phyloP scores from a whole-genome alignment of 2,888 invertebrate species.

The Nemotelus nigrinus region DNA sequence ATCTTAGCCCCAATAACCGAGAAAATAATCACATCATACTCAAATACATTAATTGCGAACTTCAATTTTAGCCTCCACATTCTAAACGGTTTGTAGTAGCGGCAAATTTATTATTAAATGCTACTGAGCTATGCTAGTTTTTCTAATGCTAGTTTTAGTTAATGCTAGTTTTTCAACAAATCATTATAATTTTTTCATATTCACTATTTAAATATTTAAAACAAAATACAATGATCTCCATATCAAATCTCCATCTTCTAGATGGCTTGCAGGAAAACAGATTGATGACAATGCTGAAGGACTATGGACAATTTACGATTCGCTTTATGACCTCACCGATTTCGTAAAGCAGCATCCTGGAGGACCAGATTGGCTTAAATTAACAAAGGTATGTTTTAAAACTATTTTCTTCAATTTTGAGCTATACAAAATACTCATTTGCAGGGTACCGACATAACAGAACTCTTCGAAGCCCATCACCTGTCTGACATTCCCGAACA shows the following conservation, averaged over 20 bases:
- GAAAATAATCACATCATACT: too few relatives aligned
- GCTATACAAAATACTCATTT: not conserved
- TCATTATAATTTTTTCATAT: too few relatives aligned
- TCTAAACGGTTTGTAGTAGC: too few relatives aligned
- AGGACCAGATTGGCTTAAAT: conserved; percentile 78
- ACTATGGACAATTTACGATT: conserved; percentile 81
- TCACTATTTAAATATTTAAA: too few relatives aligned
- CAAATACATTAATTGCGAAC: too few relatives aligned
- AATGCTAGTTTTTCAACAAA: too few relatives aligned
- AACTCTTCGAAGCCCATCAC: conserved; percentile 81
- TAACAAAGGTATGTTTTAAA: conserved; percentile 69
- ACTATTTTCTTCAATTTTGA: not conserved
- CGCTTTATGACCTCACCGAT: conserved; percentile 83
- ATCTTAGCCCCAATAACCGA: too few relatives aligned
- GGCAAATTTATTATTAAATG: too few relatives aligned
- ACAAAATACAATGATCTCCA: too few relatives aligned
- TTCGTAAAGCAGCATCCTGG: conserved; percentile 88
- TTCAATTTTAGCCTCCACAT: too few relatives aligned
- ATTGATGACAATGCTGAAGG: conserved; percentile 78
- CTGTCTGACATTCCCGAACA: conserved; percentile 69
- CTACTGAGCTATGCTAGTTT: too few relatives aligned
- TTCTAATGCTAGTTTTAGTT: too few relatives aligned
- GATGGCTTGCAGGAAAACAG: conserved; percentile 74
- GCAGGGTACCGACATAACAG: conserved; percentile 84
- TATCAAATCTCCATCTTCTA: conserved; percentile 44